A percentile compares a stretch with the other conserved stretches of the same genome.
Conservation (phyloP, 2,797 vertebrate genomes). For the Mormyrus hasselquistii region DNA sequence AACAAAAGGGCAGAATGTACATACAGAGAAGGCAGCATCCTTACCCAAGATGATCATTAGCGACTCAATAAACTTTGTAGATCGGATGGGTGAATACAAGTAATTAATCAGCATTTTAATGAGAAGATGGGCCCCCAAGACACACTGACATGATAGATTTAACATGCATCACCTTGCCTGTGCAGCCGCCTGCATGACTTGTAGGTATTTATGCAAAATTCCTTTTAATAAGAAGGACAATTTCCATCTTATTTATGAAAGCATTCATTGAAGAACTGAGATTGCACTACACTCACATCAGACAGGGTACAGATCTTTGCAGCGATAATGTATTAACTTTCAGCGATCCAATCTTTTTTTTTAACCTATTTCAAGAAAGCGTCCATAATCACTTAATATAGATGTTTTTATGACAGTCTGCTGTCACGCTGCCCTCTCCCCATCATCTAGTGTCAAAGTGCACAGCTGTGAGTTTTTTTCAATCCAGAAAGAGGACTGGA, state of each 20-base stretch:
- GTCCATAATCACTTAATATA: neutral
- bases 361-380: neutral
- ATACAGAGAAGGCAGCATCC: neutral
- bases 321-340: neutral
- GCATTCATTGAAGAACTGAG: neutral
- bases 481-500: neutral
- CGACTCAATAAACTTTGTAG: neutral
- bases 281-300: neutral
- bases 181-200: neutral
- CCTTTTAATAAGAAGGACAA: neutral
- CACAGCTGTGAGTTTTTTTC: neutral
- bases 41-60: neutral
- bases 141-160: neutral
- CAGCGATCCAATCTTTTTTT: neutral
- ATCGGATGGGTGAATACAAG: conserved; percentile 1
- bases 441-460: neutral
- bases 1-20: neutral
- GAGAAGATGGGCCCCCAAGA: neutral
- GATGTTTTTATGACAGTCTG: neutral
- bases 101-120: conserved; percentile 5
- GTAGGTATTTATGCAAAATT: conserved; percentile 9
- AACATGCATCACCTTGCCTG: conserved; percentile 9
- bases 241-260: conserved; percentile 2
- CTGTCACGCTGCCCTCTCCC: neutral
- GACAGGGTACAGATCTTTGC: neutral